Evolutionary conservation across 2,113 vertebrate species (phyloP).

Genomic region (Connochaetes taurinus): DNA sequence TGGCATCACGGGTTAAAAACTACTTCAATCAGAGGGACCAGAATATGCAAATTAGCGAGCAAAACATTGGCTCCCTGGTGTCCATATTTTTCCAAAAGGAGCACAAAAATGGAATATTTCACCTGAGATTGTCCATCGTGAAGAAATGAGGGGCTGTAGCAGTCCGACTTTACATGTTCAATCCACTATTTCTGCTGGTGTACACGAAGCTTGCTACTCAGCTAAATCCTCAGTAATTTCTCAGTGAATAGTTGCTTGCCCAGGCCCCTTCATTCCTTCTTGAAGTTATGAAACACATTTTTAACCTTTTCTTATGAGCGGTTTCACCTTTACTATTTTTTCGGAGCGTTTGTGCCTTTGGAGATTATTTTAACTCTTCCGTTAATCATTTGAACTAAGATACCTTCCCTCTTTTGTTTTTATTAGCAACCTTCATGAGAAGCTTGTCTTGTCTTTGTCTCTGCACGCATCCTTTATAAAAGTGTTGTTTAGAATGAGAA

Average conservation of each 20-base stretch:
- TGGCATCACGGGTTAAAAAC: not conserved
- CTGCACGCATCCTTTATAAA: not conserved
- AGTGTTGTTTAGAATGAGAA: not conserved
- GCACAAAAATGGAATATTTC: not conserved
- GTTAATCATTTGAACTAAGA: not conserved
- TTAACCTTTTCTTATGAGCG: not conserved
- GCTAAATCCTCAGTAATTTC: not conserved
- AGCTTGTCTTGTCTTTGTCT: not conserved
- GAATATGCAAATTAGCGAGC: not conserved
- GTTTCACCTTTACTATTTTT: not conserved
- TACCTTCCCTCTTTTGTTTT: not conserved
- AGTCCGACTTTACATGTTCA: not conserved
- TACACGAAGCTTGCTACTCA: not conserved
- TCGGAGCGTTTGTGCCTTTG: not conserved
- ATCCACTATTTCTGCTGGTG: fast-evolving
- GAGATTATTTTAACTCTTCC: not conserved
- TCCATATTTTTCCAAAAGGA: not conserved
- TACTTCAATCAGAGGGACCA: not conserved
- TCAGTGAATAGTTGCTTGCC: not conserved
- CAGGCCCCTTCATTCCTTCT: not conserved
- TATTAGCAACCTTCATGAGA: not conserved
- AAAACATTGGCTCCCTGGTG: not conserved
- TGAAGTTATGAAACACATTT: not conserved
- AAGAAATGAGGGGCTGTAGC: not conserved
- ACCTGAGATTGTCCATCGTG: fast-evolving